Percentiles rank a stretch among this genome's conserved stretches.
These are phyloP conservation scores for Lasius platythorax DNA, from an alignment of 2,888 invertebrate genomes.

Conservation along the genomic window DNA sequence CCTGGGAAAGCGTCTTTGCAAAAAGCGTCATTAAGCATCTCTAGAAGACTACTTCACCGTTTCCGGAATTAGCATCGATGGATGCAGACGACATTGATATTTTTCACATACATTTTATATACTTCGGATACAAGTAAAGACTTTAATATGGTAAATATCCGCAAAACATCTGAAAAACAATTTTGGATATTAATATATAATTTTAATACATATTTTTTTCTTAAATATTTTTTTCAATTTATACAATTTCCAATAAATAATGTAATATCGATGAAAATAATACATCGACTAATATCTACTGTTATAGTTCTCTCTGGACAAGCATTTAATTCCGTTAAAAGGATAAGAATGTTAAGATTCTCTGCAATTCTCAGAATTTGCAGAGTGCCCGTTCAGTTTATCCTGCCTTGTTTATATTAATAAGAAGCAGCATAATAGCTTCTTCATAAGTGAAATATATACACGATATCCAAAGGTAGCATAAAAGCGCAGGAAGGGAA, in stretches of 20 bases:
- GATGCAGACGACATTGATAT: not conserved
- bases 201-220: not conserved
- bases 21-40: slow-evolving; percentile 4
- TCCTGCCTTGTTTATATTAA: slow-evolving; percentile 39
- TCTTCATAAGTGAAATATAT: slow-evolving; percentile 45
- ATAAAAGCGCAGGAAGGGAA: slow-evolving; percentile 17
- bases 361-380: not conserved
- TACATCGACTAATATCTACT: not conserved
- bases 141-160: not conserved
- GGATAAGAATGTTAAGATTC: not conserved
- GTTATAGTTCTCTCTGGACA: not conserved
- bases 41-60: not conserved
- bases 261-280: not conserved
- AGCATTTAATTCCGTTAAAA: slow-evolving; percentile 3
- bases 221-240: not conserved
- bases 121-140: not conserved
- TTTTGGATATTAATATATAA: not conserved
- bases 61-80: not conserved
- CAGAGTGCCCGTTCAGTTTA: not conserved
- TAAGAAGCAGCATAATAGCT: not conserved
- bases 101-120: not conserved
- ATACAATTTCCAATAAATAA: not conserved
- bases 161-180: not conserved
- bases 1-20: not conserved
- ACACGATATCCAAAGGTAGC: slow-evolving; percentile 19